Conservation (phyloP, 2,113 vertebrate species). For the Lasiurus borealis region DNA sequence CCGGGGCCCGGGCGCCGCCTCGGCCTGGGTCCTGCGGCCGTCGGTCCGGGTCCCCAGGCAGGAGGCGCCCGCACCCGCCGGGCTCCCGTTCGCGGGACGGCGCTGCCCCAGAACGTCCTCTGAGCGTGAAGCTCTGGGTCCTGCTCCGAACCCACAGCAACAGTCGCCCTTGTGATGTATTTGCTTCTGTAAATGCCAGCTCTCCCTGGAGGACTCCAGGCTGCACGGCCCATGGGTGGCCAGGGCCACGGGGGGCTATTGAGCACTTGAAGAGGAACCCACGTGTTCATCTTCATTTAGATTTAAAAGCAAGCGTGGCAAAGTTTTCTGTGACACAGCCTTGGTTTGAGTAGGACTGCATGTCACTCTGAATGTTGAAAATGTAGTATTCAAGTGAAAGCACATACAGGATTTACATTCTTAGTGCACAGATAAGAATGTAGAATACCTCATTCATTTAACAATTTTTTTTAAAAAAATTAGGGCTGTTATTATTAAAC, state of each 20-base stretch:
- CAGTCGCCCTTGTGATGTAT: background rate
- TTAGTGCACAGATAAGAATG: background rate
- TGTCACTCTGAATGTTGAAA: background rate
- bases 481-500: too few species aligned
- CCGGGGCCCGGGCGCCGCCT: too few species aligned
- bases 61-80: too few species aligned
- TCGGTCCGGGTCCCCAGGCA: accelerated
- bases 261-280: background rate
- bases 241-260: accelerated
- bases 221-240: background rate
- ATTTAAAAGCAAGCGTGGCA: background rate
- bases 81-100: too few species aligned
- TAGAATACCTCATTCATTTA: background rate
- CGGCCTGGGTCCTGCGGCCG: too few species aligned
- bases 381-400: background rate
- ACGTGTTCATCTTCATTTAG: background rate
- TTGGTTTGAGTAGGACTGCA: background rate
- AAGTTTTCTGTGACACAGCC: background rate
- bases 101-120: background rate
- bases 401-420: background rate
- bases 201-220: background rate
- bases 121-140: background rate
- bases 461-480: too few species aligned
- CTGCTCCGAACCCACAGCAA: background rate
- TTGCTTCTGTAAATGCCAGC: background rate